These are phyloP conservation scores for Diarsia mendica DNA, from an alignment of 2,888 invertebrate species.

Conservation along the genomic window DNA sequence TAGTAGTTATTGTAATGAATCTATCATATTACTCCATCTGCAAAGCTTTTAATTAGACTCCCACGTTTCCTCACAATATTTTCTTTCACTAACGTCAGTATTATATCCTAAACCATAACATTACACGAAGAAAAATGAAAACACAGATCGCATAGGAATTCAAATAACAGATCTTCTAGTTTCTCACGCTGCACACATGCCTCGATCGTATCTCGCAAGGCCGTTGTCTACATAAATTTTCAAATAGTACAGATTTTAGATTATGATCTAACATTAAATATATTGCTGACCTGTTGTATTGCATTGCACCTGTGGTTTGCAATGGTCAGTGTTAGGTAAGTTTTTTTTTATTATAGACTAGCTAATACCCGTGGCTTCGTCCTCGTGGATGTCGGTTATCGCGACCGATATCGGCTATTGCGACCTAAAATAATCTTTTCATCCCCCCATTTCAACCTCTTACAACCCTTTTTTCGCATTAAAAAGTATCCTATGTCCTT, in stretches of 20 bases:
- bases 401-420: too few species aligned
- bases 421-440: too few species aligned
- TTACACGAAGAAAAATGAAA: slow-evolving; percentile 10
- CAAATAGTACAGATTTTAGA: slow-evolving; percentile 28
- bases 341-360: slow-evolving; percentile 6
- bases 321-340: slow-evolving; percentile 17
- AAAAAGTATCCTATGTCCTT: too few species aligned
- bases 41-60: neutral
- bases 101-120: neutral
- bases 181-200: slow-evolving; percentile 20
- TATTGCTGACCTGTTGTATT: slow-evolving; percentile 8
- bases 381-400: too few species aligned
- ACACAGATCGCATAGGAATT: neutral
- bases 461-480: too few species aligned
- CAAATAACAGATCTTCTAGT: slow-evolving; percentile 36
- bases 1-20: too few species aligned
- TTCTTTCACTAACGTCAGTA: too few species aligned
- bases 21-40: too few species aligned
- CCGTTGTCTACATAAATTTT: slow-evolving; percentile 29
- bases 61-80: too few species aligned
- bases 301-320: slow-evolving; percentile 20
- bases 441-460: too few species aligned
- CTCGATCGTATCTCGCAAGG: slow-evolving; percentile 29
- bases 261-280: slow-evolving; percentile 44
- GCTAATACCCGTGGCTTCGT: too few species aligned